Evolutionary conservation across 2,797 vertebrate genomes (phyloP).

Genomic region (Cyprinodon diabolis): DNA sequence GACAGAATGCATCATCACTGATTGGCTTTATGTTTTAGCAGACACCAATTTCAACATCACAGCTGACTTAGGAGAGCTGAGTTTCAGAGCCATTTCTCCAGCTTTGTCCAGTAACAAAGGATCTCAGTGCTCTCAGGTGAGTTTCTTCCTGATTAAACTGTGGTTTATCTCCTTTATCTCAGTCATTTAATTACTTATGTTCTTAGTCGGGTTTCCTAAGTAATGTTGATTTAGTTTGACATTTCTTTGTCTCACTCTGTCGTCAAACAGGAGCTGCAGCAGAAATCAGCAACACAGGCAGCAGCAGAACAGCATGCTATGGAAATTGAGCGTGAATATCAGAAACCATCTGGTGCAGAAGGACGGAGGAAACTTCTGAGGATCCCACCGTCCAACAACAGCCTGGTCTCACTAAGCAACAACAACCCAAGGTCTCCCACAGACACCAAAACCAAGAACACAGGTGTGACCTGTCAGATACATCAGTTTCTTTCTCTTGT

Average conservation of each 20-base stretch:
- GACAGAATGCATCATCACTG: background rate
- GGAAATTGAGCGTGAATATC: slow-evolving; percentile 62
- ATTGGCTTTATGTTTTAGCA: slow-evolving; percentile 47
- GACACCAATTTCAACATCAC: slow-evolving; percentile 70
- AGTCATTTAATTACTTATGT: slow-evolving; percentile 46
- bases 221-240: accelerated
- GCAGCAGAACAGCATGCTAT: slow-evolving; percentile 44
- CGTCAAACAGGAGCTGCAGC: slow-evolving; percentile 83
- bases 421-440: slow-evolving; percentile 46
- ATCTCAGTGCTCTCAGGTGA: slow-evolving; percentile 76
- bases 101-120: slow-evolving; percentile 64
- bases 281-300: slow-evolving; percentile 66
- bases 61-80: slow-evolving; percentile 52
- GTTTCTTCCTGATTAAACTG: slow-evolving; percentile 65
- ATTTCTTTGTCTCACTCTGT: slow-evolving; percentile 27
- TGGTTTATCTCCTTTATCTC: slow-evolving; percentile 80
- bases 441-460: slow-evolving; percentile 83
- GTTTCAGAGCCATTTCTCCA: slow-evolving; percentile 72
- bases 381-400: slow-evolving; percentile 44
- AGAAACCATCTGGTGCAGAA: slow-evolving; percentile 56
- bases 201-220: background rate
- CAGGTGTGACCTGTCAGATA: slow-evolving; percentile 68
- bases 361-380: slow-evolving; percentile 75
- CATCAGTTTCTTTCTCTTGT: background rate
- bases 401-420: slow-evolving; percentile 43